Evolutionary conservation across 2,797 vertebrate genomes (phyloP).

Genomic region (Phoxinus dragarum): DNA sequence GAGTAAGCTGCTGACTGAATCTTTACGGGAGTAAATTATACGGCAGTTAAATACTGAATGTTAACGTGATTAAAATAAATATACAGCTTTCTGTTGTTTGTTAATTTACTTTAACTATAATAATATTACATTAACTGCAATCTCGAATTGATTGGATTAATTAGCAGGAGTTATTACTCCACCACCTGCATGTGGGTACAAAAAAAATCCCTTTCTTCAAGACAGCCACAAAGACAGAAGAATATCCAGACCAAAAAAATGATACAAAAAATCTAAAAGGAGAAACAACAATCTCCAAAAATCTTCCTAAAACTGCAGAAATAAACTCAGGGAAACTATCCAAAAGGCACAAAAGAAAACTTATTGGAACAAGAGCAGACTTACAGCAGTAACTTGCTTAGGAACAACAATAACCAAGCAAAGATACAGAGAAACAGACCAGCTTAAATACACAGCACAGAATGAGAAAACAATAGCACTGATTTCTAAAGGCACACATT

Average conservation of each 20-base stretch:
- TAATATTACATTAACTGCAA: background rate
- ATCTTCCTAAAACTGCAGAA: background rate
- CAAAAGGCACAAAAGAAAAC: background rate
- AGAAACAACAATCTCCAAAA: no score
- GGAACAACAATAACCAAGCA: background rate
- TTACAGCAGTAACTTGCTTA: background rate
- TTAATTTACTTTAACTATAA: background rate
- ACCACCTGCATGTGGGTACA: no score
- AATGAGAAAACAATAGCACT: background rate
- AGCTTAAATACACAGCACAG: background rate
- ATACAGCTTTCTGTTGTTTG: background rate
- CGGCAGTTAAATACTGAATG: background rate
- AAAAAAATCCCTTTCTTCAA: background rate
- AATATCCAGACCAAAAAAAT: background rate
- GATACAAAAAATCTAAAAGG: background rate
- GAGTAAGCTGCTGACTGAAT: background rate
- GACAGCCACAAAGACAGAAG: background rate
- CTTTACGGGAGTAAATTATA: background rate
- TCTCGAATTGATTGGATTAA: background rate
- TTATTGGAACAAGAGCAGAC: background rate
- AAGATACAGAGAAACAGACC: background rate
- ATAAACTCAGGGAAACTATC: background rate
- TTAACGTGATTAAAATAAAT: background rate
- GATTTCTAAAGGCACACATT: slow-evolving; percentile 16
- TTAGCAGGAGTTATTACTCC: background rate